Percentiles rank a stretch among this genome's conserved stretches.
Evolutionary conservation across 1,140 invertebrate genomes (phyloP).

Genomic region (Listronotus oregonensis): DNA sequence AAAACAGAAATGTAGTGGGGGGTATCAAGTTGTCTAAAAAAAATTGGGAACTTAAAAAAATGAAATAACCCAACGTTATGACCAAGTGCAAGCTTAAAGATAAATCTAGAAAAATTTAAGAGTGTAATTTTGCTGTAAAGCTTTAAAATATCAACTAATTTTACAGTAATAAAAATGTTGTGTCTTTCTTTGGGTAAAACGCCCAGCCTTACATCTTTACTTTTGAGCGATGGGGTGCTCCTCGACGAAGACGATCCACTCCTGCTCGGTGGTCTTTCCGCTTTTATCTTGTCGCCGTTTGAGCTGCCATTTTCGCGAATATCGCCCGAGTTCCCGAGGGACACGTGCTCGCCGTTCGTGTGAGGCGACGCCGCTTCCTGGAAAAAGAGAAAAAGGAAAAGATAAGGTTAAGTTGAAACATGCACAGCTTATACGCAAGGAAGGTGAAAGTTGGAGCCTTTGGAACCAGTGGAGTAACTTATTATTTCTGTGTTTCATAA

Average conservation of each 20-base stretch:
- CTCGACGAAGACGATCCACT: constrained; percentile 90
- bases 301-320: constrained; percentile 68
- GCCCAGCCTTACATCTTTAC: constrained; percentile 78
- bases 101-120: no score
- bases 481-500: no score
- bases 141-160: no score
- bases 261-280: constrained; percentile 79
- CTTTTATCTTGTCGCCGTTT: constrained; percentile 63
- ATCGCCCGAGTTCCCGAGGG: constrained; percentile 60
- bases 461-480: no score
- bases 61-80: no score
- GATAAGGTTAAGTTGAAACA: constrained; percentile 9
- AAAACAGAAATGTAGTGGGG: no score
- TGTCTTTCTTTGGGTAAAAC: constrained; percentile 4
- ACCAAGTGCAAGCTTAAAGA: constrained; percentile 63
- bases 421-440: no score
- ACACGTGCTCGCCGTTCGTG: constrained; percentile 67
- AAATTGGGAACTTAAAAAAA: no score
- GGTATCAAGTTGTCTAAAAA: no score
- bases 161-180: background rate
- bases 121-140: no score
- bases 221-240: constrained; percentile 85
- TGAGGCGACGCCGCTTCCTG: constrained; percentile 72
- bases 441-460: no score
- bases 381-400: constrained; percentile 50